Base-by-base conservation (phyloP, 2,113 vertebrate genomes). In the Myotis lucifugus region DNA sequence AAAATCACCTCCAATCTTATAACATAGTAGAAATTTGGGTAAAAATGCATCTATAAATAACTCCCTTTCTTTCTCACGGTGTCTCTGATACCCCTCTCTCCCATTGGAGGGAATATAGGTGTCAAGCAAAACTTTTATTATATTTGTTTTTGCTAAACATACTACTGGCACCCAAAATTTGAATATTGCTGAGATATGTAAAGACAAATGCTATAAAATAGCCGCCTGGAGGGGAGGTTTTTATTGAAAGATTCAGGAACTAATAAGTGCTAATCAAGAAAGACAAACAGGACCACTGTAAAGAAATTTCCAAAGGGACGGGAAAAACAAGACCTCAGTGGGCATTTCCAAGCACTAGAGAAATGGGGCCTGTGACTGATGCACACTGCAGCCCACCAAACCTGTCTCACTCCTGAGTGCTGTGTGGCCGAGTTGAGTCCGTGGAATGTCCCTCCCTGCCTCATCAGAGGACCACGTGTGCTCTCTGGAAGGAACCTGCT, bases 91-190 rank as follows among this genome's bases (percentile, higher is more conserved):
- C 2, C 4, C 7, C 42, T 34, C 19, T 84, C 32, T 18, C 23
- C 52, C 17, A 61, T 5, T 66, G 6, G 19, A 84, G 0, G 15
- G 10, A 0, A 14, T 0, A 11, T 0, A 92, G 40, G 9, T 59
- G 9, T 76, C 85, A 92, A 88, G 23, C 54, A 94, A 92, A 92
- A n/a, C 2, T 37, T 88, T 64, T 50, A 18, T 66, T 82, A 13
- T 32, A 69, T 46, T 85, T 52, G 87, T 90, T 11, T 67, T 91
- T 94, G 7, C 3, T 59, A 79, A 86, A 77, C 9, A 48, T 70
- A n/a, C 27, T 78, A 37, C 7, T 70, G 34, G 17, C 64, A 82
- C 32, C 19, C 19, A 32, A 23, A 73, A 8, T 64, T 32, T 91
- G 34, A 83, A 34, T 83, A 40, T 42, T 50, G 6, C 2, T 90